A percentile compares a stretch with the other conserved stretches of the same genome.
These are phyloP conservation scores for Wasmannia auropunctata DNA, from an alignment of 1,140 invertebrate genomes.

Conservation along the genomic window DNA sequence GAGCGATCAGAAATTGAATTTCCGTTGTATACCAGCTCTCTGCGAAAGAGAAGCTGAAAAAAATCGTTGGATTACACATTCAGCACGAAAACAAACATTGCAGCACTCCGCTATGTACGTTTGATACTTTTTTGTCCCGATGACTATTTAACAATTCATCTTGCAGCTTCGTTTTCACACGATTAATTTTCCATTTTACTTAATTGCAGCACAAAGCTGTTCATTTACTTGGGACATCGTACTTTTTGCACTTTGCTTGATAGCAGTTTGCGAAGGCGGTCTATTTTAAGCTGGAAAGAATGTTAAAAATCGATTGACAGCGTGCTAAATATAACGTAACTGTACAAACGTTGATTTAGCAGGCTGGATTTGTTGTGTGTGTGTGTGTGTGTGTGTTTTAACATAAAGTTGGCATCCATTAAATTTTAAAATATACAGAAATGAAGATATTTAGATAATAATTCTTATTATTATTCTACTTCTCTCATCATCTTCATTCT, in stretches of 20 bases:
- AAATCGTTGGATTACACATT: background rate
- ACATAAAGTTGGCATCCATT: background rate
- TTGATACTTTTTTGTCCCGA: background rate
- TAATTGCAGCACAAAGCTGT: background rate
- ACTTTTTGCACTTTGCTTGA: slow-evolving; percentile 18
- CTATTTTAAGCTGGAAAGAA: slow-evolving; percentile 30
- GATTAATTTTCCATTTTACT: too few relatives aligned
- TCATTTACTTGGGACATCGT: background rate
- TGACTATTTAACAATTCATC: too few relatives aligned
- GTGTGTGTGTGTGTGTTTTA: too few relatives aligned
- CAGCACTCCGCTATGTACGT: too few relatives aligned
- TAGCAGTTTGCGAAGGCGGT: background rate
- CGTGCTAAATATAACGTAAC: slow-evolving; percentile 13
- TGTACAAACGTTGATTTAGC: background rate
- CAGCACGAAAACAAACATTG: background rate
- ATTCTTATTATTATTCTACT: too few relatives aligned
- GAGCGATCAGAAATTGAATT: slow-evolving; percentile 16
- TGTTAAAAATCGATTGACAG: slow-evolving; percentile 37
- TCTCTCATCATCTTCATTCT: background rate
- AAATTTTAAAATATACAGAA: background rate
- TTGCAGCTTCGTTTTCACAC: too few relatives aligned
- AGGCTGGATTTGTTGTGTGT: too few relatives aligned
- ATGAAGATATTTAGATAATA: background rate
- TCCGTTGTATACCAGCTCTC: background rate
- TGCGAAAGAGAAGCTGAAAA: background rate